Evolutionary conservation across 1,140 invertebrate species (phyloP), one percentile per base, ranked within the genome.

Genomic region (Penaeus indicus): DNA sequence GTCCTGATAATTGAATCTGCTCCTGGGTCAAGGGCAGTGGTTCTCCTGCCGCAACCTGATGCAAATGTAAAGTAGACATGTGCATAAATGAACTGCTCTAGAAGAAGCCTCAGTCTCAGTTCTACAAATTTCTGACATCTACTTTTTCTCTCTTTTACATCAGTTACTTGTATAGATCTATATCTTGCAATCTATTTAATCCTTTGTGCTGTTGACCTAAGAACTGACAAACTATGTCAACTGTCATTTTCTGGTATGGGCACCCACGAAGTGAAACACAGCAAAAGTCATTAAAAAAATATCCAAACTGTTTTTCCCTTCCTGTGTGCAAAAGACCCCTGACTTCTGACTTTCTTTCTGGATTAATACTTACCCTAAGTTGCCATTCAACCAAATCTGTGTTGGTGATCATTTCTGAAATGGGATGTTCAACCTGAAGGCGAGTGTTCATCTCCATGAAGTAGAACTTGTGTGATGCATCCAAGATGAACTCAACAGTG

Each of bases 401-500:
- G 42, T 86, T 85, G 61, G 98, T 99, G 72, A 99, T 97, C 95
- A 98, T 98, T 94, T 99, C 98, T 2, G 98, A 98, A n/a, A 99
- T 96, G 0, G 98, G 98, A 94, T 99, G 98, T 93, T 99, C 98
- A 0, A 99, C 95, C 93, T 98, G 97, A 11, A 98, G 94, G 22
- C 98, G 94, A 0, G 98, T 99, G 92, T 99, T 99, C 98, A 99
- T 99, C 94, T 99, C 98, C 99, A 99, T 99, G 92, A 99, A 99
- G 93, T 98, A 97, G 92, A 99, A 99, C 84, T 96, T 96, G 67
- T 97, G 95, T 63, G 94, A 92, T 78, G 95, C 94, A 92, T 98
- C 97, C 91, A 98, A 94, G 89, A 99, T 98, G 93, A 99, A 99
- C 93, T 99, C 98, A 0, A 99, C 98, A 0, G 98, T 99, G 22